Evolutionary conservation across 2,888 invertebrate genomes (phyloP).

Genomic region (Ornithoptera priamus): DNA sequence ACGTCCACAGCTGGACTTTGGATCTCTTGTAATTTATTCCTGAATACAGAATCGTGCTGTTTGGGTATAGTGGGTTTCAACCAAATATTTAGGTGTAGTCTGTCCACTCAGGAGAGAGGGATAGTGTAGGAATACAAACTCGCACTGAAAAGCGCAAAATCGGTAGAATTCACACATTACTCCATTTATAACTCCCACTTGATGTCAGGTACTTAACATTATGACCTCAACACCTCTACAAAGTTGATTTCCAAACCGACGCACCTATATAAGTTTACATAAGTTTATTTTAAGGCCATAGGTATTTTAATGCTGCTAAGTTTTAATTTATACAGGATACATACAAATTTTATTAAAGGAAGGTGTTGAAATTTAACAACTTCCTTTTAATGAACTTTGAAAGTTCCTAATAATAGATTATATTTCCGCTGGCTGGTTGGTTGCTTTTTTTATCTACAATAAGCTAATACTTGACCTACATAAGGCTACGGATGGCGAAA

Average conservation of each 20-base stretch:
- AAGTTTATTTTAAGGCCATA: slow-evolving; percentile 13
- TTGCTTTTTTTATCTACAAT: not conserved
- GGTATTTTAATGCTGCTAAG: not conserved
- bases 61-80: too few relatives aligned
- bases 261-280: slow-evolving; percentile 9
- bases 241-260: slow-evolving; percentile 5
- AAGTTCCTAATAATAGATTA: not conserved
- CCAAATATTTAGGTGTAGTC: too few relatives aligned
- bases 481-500: too few relatives aligned
- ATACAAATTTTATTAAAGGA: slow-evolving; percentile 6
- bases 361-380: slow-evolving; percentile 2
- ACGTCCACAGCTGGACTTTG: too few relatives aligned
- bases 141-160: too few relatives aligned
- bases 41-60: too few relatives aligned
- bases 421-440: not conserved
- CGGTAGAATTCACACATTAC: not conserved
- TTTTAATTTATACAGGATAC: slow-evolving; percentile 17
- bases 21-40: too few relatives aligned
- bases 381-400: not conserved
- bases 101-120: too few relatives aligned
- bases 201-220: slow-evolving; percentile 1
- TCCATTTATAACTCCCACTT: slow-evolving; percentile 19
- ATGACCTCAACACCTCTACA: slow-evolving; percentile 11
- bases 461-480: too few relatives aligned
- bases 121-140: too few relatives aligned